Percentiles rank a stretch among this genome's conserved stretches.
Evolutionary conservation across 2,113 vertebrate species (phyloP).

Genomic region (Drymodes brunneopygia): DNA sequence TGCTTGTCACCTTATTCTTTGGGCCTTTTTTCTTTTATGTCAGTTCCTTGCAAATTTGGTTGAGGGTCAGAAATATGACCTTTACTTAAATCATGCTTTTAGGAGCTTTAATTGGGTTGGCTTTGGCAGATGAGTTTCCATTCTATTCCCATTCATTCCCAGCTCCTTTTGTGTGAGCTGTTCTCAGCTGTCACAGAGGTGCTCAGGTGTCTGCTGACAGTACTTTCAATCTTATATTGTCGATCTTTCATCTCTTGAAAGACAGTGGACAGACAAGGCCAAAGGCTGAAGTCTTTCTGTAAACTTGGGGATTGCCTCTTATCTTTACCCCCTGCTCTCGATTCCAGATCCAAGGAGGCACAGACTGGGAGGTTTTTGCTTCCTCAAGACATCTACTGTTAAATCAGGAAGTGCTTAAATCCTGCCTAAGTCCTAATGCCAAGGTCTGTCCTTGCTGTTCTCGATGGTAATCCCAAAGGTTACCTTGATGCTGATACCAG

Average conservation of each 20-base stretch:
- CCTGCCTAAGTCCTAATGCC: neutral
- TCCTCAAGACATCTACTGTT: neutral
- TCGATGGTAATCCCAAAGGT: neutral
- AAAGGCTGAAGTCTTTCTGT: neutral
- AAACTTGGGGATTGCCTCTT: neutral
- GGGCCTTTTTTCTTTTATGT: neutral
- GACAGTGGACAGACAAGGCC: neutral
- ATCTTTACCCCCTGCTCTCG: accelerated
- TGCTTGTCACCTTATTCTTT: neutral
- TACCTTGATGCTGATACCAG: neutral
- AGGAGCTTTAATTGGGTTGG: neutral
- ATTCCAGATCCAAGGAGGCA: neutral
- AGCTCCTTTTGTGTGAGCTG: neutral
- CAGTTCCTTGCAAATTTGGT: neutral
- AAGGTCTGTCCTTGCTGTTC: neutral
- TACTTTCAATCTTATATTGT: neutral
- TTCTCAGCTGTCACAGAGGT: neutral
- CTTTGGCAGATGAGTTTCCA: neutral
- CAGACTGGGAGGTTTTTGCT: neutral
- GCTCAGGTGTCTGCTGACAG: neutral
- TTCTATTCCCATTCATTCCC: neutral
- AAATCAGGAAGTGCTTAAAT: neutral
- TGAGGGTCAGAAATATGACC: neutral
- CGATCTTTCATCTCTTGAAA: neutral
- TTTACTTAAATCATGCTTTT: neutral